These are phyloP conservation scores for Diprion similis DNA, from an alignment of 1,140 invertebrate species.

Conservation along the genomic window DNA sequence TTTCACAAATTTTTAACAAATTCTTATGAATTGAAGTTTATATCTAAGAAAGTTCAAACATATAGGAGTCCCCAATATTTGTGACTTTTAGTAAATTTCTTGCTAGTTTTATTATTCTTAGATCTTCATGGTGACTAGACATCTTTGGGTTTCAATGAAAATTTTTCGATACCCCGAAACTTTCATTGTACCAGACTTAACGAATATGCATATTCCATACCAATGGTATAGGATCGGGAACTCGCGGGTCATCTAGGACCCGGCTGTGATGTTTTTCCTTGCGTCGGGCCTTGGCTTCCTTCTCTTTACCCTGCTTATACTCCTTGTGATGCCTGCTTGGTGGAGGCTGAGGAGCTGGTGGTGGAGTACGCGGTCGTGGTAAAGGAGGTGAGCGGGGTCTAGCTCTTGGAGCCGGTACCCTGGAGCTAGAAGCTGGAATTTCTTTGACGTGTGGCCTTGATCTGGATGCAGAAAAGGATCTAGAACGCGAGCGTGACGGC, in stretches of 20 bases:
- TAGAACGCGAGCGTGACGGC: constrained; percentile 48
- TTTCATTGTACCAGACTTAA: too few relatives aligned
- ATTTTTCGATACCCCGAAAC: too few relatives aligned
- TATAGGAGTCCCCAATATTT: too few relatives aligned
- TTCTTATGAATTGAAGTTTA: too few relatives aligned
- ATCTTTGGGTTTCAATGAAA: too few relatives aligned
- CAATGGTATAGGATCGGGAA: constrained; percentile 56
- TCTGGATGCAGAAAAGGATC: constrained; percentile 47
- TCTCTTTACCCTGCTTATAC: constrained; percentile 51
- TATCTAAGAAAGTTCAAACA: too few relatives aligned
- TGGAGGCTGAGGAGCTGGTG: constrained; percentile 53
- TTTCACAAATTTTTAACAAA: too few relatives aligned
- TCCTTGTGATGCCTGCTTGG: constrained; percentile 50
- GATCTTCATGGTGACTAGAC: too few relatives aligned
- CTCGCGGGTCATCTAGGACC: constrained; percentile 53
- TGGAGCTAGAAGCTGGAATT: constrained; percentile 45
- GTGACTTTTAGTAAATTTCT: too few relatives aligned
- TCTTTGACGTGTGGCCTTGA: constrained; percentile 45
- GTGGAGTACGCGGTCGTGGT: constrained; percentile 59
- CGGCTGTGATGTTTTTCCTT: constrained; percentile 50
- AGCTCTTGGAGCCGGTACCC: constrained; percentile 40
- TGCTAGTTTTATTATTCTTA: too few relatives aligned
- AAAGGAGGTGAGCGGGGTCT: constrained; percentile 50
- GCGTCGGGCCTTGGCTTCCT: constrained; percentile 47
- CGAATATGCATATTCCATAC: constrained; percentile 32